These are phyloP conservation scores for Aurelia sp. DNA, from an alignment of 30 jellyfish, hydroid and myxozoan species.

Conservation along the genomic window DNA sequence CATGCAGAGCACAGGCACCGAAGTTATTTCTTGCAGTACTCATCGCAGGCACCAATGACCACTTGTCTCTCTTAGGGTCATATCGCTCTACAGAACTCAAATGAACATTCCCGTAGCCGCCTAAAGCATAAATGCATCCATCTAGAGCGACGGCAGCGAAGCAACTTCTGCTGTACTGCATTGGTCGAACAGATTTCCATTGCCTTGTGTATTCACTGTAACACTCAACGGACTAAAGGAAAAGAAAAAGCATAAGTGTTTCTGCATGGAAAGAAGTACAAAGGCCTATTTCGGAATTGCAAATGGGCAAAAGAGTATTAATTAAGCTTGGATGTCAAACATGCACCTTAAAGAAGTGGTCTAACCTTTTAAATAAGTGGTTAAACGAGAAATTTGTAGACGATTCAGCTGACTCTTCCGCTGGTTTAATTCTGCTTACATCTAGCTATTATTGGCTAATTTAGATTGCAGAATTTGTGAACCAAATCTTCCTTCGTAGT, in stretches of 20 bases:
- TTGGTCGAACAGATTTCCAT: conserved; percentile 70
- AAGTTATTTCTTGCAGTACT: conserved; percentile 90
- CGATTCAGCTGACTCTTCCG: too few species aligned
- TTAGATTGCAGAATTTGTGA: too few species aligned
- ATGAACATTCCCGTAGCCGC: conserved; percentile 88
- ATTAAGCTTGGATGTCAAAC: too few species aligned
- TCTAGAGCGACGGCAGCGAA: conserved; percentile 93
- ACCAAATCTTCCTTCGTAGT: too few species aligned
- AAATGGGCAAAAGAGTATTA: too few species aligned
- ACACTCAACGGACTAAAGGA: conserved; percentile 88
- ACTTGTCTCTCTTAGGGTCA: conserved; percentile 72
- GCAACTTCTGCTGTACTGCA: conserved; percentile 89
- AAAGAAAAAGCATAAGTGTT: neutral
- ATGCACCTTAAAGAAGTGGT: too few species aligned
- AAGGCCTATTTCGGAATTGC: too few species aligned
- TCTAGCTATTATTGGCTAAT: too few species aligned
- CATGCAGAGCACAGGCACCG: conserved; percentile 95
- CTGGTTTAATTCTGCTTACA: too few species aligned
- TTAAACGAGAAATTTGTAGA: too few species aligned
- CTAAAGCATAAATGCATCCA: conserved; percentile 84
- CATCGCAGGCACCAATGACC: conserved; percentile 99
- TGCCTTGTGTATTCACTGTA: conserved; percentile 67
- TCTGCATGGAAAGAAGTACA: too few species aligned
- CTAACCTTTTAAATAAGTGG: too few species aligned
- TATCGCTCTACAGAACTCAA: conserved; percentile 89